Base-by-base conservation (phyloP, 2,888 invertebrate species). In the Clunio marinus region DNA sequence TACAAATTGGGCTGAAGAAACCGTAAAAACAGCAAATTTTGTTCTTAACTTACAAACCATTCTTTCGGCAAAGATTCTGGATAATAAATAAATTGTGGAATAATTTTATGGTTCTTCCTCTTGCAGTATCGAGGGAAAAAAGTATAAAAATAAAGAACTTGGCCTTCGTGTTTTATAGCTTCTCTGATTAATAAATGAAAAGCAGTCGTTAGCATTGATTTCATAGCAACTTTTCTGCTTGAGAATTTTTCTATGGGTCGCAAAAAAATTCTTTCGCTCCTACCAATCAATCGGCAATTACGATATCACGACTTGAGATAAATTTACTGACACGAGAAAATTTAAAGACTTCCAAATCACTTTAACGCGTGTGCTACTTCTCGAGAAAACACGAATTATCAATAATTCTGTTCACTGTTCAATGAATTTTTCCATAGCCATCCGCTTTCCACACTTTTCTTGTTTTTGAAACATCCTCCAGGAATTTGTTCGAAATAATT, bases 31-130 rank as follows among this genome's bases (percentile, higher is more conserved):
- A n/a, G n/a, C n/a, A n/a, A n/a, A n/a, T n/a, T n/a, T n/a, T n/a
- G n/a, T n/a, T n/a, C n/a, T n/a, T n/a, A n/a, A n/a, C n/a, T n/a
- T n/a, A n/a, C n/a, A n/a, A n/a, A n/a, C n/a, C n/a, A n/a, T n/a
- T n/a, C n/a, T n/a, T 32, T 51, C 22, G 51, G n/a, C 51, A 51
- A n/a, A 57, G 63, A 65, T 65, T 45, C 28, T 46, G 45, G 63
- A 46, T 65, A 46, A 65, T 46, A 65, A 65, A 65, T 65, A 65
- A 65, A 65, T 65, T 65, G 63, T 65, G 27, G 27, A 65, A 65
- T 65, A 22, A 65, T 65, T 65, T 65, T 65, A 51, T 51, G 51
- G 51, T 17, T 24, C 35, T 62, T 41, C 17, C 2, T 22, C 24
- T 37, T 37, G 37, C 37, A 8, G 20, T 37, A 46, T 8, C n/a